Evolutionary conservation across 2,888 invertebrate genomes (phyloP), one percentile per base, ranked within the genome.

Genomic region (Ashinkailepas kermadecensis): DNA sequence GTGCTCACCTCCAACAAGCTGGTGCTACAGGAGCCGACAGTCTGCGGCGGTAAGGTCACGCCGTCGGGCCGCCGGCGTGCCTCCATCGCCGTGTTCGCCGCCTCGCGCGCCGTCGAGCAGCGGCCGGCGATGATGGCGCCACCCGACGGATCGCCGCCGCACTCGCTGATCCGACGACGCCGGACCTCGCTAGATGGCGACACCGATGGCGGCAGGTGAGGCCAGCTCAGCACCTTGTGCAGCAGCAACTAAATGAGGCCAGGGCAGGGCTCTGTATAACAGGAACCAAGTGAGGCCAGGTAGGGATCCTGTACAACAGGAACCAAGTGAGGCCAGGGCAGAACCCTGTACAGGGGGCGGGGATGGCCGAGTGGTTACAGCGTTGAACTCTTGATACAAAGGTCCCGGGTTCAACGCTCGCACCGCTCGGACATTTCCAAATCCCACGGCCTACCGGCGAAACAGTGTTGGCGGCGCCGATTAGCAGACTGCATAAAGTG

Each of bases 31-130:
- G 74, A 74, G 54, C 54, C 74, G 23, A 23, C 10, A 10, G 18
- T 9, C 54, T 56, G 54, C 21, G 21, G 8, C 21, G 56, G 54
- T 56, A 74, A 21, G 74, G 3, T 12, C 23, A 56, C 54, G 23
- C 74, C 74, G 21, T 21, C 54, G 0, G 74, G 74, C 54, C 74
- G 74, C 10, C 74, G 74, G 56, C 74, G 74, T 6, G 74, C 74
- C 74, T 74, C 74, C 18, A 74, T 74, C 74, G 74, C 74, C 21
- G 74, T 74, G 54, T 54, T 74, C 74, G 74, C 70, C 18, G 70
- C 74, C 21, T 9, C 18, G 56, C 23, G 70, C 15, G 11, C 23
- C 39, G 39, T 39, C 74, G 74, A 56, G 21, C 18, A 21, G 21
- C 56, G 74, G 18, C 74, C 39, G 70, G 12, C 54, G 74, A 74